Evolutionary conservation across 2,797 vertebrate genomes (phyloP).

Genomic region (Hemibagrus guttatus): DNA sequence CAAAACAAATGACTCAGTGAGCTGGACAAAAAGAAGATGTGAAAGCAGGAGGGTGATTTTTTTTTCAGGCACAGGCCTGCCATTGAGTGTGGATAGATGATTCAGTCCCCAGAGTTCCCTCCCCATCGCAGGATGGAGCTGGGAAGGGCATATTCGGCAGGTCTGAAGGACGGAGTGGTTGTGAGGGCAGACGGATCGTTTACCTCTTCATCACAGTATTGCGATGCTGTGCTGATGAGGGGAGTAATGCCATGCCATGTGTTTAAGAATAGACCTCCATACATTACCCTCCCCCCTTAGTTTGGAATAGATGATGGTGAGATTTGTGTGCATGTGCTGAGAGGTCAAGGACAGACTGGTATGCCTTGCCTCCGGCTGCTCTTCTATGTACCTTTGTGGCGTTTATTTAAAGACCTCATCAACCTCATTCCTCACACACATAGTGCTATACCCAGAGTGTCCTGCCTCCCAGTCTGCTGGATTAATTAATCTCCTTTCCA

Average conservation of each 20-base stretch:
- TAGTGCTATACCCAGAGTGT: constrained; percentile 46
- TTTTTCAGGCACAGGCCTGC: constrained; percentile 10
- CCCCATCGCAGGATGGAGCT: constrained; percentile 21
- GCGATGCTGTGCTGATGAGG: constrained; percentile 48
- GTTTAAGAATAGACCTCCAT: constrained; percentile 53
- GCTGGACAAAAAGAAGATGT: constrained; percentile 8
- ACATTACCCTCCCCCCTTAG: constrained; percentile 43
- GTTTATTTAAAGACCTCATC: constrained; percentile 80
- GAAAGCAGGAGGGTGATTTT: neutral
- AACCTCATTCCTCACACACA: constrained; percentile 52
- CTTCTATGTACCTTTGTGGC: constrained; percentile 73
- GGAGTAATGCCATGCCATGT: constrained; percentile 27
- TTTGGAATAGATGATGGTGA: constrained; percentile 34
- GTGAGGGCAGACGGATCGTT: constrained; percentile 48
- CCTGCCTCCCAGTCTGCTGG: constrained; percentile 69
- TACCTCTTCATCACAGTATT: constrained; percentile 47
- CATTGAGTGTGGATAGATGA: constrained; percentile 28
- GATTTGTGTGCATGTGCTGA: constrained; percentile 55
- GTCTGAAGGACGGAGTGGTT: constrained; percentile 48
- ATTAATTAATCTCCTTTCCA: constrained; percentile 79
- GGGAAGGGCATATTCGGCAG: constrained; percentile 41
- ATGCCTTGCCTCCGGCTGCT: constrained; percentile 74
- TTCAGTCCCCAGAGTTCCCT: constrained; percentile 38
- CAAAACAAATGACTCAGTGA: constrained; percentile 33
- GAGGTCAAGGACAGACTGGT: constrained; percentile 78